Evolutionary conservation across 2,888 invertebrate species (phyloP).

Genomic region (Drosophila melanosoma): DNA sequence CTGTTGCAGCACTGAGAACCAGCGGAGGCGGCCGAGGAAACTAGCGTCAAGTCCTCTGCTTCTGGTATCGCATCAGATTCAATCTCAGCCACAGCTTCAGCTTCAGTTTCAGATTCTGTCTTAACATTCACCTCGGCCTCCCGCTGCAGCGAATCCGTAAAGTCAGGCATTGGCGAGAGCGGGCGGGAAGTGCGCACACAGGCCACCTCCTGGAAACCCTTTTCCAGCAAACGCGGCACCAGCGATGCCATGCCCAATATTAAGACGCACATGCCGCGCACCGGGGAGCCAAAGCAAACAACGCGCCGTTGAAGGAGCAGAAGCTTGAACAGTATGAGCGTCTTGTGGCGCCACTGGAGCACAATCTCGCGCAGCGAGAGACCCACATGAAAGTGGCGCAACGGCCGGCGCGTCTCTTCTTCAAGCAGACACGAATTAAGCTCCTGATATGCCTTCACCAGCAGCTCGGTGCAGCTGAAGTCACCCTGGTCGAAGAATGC

Average conservation of each 20-base stretch:
- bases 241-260: slow-evolving; percentile 95
- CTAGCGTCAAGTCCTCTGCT: slow-evolving; percentile 63
- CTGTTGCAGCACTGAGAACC: slow-evolving; percentile 63
- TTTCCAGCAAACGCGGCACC: slow-evolving; percentile 95
- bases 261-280: slow-evolving; percentile 93
- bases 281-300: slow-evolving; percentile 96
- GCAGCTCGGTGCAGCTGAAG: slow-evolving; percentile 93
- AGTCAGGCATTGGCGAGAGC: slow-evolving; percentile 90
- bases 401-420: slow-evolving; percentile 87
- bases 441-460: slow-evolving; percentile 96
- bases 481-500: slow-evolving; percentile 98
- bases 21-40: slow-evolving; percentile 71
- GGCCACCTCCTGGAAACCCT: slow-evolving; percentile 92
- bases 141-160: slow-evolving; percentile 83
- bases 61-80: slow-evolving; percentile 25
- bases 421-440: slow-evolving; percentile 91
- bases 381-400: slow-evolving; percentile 83
- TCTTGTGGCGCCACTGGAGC: slow-evolving; percentile 93
- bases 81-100: slow-evolving; percentile 34
- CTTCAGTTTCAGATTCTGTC: slow-evolving; percentile 32
- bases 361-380: slow-evolving; percentile 84
- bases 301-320: slow-evolving; percentile 95
- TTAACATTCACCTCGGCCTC: slow-evolving; percentile 55
- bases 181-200: slow-evolving; percentile 91
- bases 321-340: slow-evolving; percentile 95